Evolutionary conservation across 2,113 vertebrate genomes (phyloP).

Genomic region (Cottus gobio): DNA sequence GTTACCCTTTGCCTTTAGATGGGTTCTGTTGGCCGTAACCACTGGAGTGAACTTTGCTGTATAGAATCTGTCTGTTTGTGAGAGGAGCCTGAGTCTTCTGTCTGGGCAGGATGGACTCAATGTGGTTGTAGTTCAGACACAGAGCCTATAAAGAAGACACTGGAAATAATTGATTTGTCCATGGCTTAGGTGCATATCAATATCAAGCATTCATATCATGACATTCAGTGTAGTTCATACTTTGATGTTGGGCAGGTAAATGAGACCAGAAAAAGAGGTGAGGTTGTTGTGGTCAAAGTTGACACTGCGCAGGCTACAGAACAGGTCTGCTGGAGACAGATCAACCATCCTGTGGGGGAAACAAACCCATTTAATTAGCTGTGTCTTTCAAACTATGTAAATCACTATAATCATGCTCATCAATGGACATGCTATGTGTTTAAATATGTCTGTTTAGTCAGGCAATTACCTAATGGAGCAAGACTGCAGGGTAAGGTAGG

Average conservation of each 20-base stretch:
- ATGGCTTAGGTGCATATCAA: background rate
- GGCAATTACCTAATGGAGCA: constrained; percentile 85
- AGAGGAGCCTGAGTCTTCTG: constrained; percentile 82
- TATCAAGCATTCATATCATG: too few species aligned
- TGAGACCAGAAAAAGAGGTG: constrained; percentile 87
- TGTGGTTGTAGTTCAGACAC: constrained; percentile 88
- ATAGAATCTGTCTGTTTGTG: constrained; percentile 85
- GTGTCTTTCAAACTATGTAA: background rate
- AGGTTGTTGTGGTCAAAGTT: constrained; percentile 90
- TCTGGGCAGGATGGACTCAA: constrained; percentile 88
- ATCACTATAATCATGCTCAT: background rate
- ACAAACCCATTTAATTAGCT: background rate
- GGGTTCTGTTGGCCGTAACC: constrained; percentile 85
- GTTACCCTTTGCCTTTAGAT: constrained; percentile 82
- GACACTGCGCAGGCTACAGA: constrained; percentile 80
- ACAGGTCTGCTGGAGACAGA: constrained; percentile 83
- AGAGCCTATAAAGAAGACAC: constrained; percentile 76
- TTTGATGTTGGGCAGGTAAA: constrained; percentile 87
- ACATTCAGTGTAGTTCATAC: constrained; percentile 61
- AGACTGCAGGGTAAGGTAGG: constrained; percentile 83
- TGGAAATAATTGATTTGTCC: background rate
- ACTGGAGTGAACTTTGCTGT: constrained; percentile 88
- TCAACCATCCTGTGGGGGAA: constrained; percentile 80
- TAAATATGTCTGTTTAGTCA: background rate
- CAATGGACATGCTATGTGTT: background rate